These are phyloP conservation scores for Betta splendens DNA, from an alignment of 2,797 vertebrate genomes.

Conservation along the genomic window DNA sequence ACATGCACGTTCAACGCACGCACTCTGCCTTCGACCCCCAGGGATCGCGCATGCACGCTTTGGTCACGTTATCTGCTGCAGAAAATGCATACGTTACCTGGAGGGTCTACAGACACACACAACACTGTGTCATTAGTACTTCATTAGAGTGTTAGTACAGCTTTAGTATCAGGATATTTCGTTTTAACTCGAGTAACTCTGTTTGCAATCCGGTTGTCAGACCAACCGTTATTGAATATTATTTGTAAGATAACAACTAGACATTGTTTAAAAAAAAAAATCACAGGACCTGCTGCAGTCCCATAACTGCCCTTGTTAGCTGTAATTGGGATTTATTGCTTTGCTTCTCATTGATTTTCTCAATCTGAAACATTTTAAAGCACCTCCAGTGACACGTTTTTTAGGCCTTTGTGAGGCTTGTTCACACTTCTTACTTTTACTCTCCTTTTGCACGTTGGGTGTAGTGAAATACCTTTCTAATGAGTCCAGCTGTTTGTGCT, in stretches of 20 bases:
- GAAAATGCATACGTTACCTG: constrained; percentile 51
- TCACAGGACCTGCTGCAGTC: not conserved
- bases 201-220: not conserved
- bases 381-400: not conserved
- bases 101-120: constrained; percentile 45
- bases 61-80: too few species aligned
- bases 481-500: too few species aligned
- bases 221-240: not conserved
- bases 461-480: too few species aligned
- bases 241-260: too few species aligned
- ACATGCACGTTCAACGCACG: constrained; percentile 14
- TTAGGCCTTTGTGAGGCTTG: not conserved
- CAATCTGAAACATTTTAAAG: not conserved
- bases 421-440: too few species aligned
- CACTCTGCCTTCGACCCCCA: constrained; percentile 39
- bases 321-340: not conserved
- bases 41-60: constrained; percentile 28
- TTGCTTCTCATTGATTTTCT: not conserved
- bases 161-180: constrained; percentile 25
- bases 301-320: not conserved
- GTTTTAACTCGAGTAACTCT: constrained; percentile 12
- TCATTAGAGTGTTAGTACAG: constrained; percentile 27
- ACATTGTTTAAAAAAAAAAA: constrained; percentile 3
- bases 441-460: too few species aligned
- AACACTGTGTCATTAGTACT: constrained; percentile 50